These are phyloP conservation scores for Silurus asotus DNA, from an alignment of 2,113 vertebrate species.

Conservation along the genomic window DNA sequence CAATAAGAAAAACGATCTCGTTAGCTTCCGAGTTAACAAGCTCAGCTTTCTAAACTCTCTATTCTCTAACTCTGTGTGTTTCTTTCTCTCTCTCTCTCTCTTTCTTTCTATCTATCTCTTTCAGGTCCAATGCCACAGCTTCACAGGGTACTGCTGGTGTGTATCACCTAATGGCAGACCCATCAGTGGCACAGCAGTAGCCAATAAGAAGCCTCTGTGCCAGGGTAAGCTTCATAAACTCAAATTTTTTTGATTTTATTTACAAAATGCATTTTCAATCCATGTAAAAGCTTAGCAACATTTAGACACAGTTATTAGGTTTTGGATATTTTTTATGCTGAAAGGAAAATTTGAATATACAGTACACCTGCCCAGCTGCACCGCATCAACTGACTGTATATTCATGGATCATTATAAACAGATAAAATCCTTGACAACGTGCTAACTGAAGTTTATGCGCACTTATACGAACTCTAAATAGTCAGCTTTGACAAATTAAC, in stretches of 20 bases:
- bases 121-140: constrained; percentile 96
- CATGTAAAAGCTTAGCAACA: neutral
- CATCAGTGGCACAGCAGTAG: constrained; percentile 92
- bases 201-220: constrained; percentile 95
- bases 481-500: constrained; percentile 10
- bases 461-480: constrained; percentile 3
- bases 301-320: neutral
- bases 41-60: constrained; percentile 6
- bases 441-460: neutral
- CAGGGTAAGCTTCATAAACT: constrained; percentile 76
- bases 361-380: neutral
- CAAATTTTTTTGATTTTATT: neutral
- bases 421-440: neutral
- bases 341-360: neutral
- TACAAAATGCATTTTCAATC: constrained; percentile 24
- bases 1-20: constrained; percentile 29
- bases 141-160: constrained; percentile 98
- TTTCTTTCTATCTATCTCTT: constrained; percentile 20
- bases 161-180: constrained; percentile 91
- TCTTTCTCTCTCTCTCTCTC: constrained; percentile 1
- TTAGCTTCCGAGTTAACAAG: constrained; percentile 16
- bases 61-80: constrained; percentile 13
- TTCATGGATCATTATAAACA: neutral
- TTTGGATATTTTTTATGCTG: neutral
- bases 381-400: neutral